phyloP scores from a whole-genome alignment of 2,888 invertebrate genomes.

The Sipha maydis region DNA sequence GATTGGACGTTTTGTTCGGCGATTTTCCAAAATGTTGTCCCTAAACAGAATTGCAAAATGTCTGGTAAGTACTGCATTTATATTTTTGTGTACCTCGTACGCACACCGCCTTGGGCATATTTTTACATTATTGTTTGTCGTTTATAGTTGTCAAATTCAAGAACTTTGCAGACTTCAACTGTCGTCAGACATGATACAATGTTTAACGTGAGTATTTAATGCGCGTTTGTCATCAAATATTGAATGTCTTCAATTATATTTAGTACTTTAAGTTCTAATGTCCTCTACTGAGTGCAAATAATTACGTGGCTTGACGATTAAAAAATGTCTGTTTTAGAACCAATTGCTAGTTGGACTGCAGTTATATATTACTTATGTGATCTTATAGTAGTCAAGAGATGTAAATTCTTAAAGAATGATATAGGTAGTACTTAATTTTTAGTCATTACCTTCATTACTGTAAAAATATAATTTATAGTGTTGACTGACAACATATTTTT shows the following conservation, averaged over 20 bases:
- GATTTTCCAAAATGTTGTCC: constrained; percentile 28
- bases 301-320: neutral
- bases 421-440: too few species aligned
- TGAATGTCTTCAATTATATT: neutral
- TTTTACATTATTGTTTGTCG: neutral
- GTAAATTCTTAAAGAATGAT: too few species aligned
- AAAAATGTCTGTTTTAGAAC: too few species aligned
- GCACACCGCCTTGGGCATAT: neutral
- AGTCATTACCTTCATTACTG: too few species aligned
- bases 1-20: neutral
- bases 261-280: neutral
- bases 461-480: too few species aligned
- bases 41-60: constrained; percentile 50
- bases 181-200: constrained; percentile 48
- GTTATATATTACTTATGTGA: too few species aligned
- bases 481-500: too few species aligned
- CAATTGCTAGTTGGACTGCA: too few species aligned
- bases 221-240: constrained; percentile 12
- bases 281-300: neutral
- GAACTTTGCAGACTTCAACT: constrained; percentile 50
- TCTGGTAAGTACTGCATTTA: constrained; percentile 30
- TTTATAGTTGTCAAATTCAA: constrained; percentile 48
- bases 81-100: neutral
- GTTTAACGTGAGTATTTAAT: constrained; percentile 46
- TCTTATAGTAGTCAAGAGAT: too few species aligned